Conservation (phyloP, 2,113 vertebrate species). For the Falco punctatus region DNA sequence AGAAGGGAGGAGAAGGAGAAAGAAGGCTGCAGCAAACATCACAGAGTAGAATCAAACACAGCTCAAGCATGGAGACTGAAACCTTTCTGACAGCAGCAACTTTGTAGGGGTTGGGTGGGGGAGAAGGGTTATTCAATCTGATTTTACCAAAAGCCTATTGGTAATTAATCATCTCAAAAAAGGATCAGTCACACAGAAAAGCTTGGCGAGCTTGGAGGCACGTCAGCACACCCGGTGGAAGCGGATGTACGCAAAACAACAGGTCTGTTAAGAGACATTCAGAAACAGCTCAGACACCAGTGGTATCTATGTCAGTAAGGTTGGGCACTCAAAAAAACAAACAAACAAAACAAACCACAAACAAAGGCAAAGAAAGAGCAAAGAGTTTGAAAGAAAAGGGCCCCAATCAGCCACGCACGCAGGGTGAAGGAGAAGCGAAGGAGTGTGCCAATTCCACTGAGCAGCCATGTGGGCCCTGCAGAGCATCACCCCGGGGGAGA, state of each 20-base stretch:
- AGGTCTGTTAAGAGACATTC: constrained; percentile 43
- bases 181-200: constrained; percentile 1
- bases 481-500: background rate
- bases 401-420: constrained; percentile 50
- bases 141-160: constrained; percentile 29
- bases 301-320: constrained; percentile 11
- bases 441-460: constrained; percentile 76
- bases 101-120: background rate
- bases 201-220: background rate
- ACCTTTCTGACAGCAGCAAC: constrained; percentile 43
- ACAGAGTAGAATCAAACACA: constrained; percentile 68
- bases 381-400: constrained; percentile 42
- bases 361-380: background rate
- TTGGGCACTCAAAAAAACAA: background rate
- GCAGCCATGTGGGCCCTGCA: background rate
- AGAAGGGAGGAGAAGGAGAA: background rate
- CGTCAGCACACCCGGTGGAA: constrained; percentile 44
- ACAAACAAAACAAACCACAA: background rate
- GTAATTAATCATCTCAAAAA: constrained; percentile 34
- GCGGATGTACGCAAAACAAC: constrained; percentile 52
- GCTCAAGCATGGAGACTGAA: constrained; percentile 66
- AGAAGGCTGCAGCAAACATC: constrained; percentile 27
- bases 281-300: constrained; percentile 27
- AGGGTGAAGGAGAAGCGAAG: constrained; percentile 49
- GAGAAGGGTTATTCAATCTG: background rate